A percentile compares a stretch with the other conserved stretches of the same genome.
These are phyloP conservation scores for Taeniopygia guttata DNA, from an alignment of 2,797 vertebrate species.

Conservation along the genomic window DNA sequence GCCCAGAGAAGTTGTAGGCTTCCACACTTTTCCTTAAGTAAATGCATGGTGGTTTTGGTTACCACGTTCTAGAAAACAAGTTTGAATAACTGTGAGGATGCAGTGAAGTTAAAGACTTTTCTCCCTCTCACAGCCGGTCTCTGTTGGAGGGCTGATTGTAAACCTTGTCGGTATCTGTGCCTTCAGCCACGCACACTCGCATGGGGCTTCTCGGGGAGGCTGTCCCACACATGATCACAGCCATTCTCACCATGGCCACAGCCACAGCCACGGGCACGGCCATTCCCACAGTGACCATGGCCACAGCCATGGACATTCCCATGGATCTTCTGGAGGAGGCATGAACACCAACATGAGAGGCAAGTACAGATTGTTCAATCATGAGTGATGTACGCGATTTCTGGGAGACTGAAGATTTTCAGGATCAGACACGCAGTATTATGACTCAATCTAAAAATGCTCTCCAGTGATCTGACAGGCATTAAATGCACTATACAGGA, in stretches of 20 bases:
- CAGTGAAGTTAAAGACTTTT: slow-evolving; percentile 52
- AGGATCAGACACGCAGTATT: background rate
- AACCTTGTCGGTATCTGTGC: slow-evolving; percentile 98
- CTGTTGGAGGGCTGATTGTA: slow-evolving; percentile 92
- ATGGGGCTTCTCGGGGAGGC: slow-evolving; percentile 78
- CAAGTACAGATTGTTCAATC: slow-evolving; percentile 42
- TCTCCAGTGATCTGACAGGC: background rate
- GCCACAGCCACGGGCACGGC: slow-evolving; percentile 69
- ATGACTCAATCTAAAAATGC: background rate
- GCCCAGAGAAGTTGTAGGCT: background rate
- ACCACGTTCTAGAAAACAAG: background rate
- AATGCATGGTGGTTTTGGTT: background rate
- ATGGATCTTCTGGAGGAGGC: slow-evolving; percentile 80
- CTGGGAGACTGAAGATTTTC: background rate
- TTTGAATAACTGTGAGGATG: background rate
- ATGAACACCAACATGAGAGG: slow-evolving; percentile 99
- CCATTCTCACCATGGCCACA: slow-evolving; percentile 81
- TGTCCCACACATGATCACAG: slow-evolving; percentile 85
- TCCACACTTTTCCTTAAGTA: background rate
- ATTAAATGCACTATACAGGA: background rate
- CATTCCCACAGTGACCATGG: slow-evolving; percentile 82
- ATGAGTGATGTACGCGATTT: fast-evolving
- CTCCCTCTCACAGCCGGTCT: slow-evolving; percentile 85
- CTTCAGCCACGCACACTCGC: slow-evolving; percentile 93
- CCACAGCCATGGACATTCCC: slow-evolving; percentile 82